Base-by-base conservation (phyloP, 2,113 vertebrate species). In the Anser cygnoides region DNA sequence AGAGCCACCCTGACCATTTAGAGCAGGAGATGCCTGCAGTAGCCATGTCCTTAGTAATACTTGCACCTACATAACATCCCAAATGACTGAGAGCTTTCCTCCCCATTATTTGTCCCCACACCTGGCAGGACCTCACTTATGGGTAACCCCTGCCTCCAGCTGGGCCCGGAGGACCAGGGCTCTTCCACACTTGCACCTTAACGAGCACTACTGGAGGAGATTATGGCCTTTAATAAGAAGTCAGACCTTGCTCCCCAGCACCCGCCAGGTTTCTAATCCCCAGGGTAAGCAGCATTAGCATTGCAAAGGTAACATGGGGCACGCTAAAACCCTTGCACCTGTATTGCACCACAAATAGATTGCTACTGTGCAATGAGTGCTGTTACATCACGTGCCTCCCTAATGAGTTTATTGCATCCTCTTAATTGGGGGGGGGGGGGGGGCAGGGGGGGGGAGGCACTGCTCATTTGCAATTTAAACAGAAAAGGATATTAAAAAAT, bases 201-300 rank as follows among this genome's bases (percentile, higher is more conserved):
- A 63, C 46, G 10, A 22, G 46, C 75, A 43, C 73, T 67, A 20
- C 57, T 54, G 35, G 58, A 80, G 73, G 57, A 87, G 46, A 89
- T 78, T 13, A 84, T 1, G 2, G 52, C 54, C 62, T 94, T 91
- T 73, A 63, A 33, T 28, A 90, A 73, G 43, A 78, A 72, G 75
- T 13, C 91, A 96, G 49, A 89, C 66, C 79, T 92, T 68, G 73
- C 43, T 76, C 79, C 31, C 58, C 25, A 59, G 37, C 62, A 79
- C 13, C 4, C 1, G 16, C 62, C 37, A 62, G 67, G 71, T 29
- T 79, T 89, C 81, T 93, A 92, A 96, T 92, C 87, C 15, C 59
- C 50, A 89, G 1, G 5, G 61, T 85, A 92, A 93, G 96, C 50
- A 54, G 91, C 2, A 91, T 96, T 89, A 96, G 65, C 33, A 4